Base-by-base conservation (phyloP, 2,113 vertebrate genomes). In the Uria lomvia region DNA sequence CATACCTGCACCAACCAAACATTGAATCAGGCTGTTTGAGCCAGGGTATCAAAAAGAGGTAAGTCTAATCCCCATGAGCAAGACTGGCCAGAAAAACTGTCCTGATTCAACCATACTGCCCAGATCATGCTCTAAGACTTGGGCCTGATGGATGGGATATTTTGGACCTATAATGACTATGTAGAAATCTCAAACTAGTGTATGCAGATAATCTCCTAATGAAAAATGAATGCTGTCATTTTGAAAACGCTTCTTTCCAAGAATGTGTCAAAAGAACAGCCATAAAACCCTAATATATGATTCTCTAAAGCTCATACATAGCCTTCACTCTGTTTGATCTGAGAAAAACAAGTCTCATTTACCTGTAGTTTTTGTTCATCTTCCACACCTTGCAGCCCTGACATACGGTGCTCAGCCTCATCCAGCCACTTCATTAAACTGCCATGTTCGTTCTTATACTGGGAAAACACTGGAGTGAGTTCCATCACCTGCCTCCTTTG, bases 341-440 rank as follows among this genome's bases (percentile, higher is more conserved):
- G 43, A 59, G 27, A 73, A 68, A 59, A 78, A 70, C 30, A 49
- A 55, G 38, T 67, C 47, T 68, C 12, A 38, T 79, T 91, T 96
- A 98, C 97, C 97, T 97, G 94, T 49, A 94, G 49, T 20, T 96
- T 98, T 70, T 96, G 86, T 40, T 97, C 96, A 74, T 95, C 96
- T 55, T 98, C 96, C n/a, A 81, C 93, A 87, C 92, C 88, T 67
- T 95, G 97, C 58, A 91, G 77, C 40, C 97, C 97, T 86, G 97
- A 96, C 42, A 97, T 71, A 62, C 8, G 68, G 23, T 58, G 71
- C 67, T 98, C 95, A 67, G 95, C 96, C 62, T 98, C 98, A 91
- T 98, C 98, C 91, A 97, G 96, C 97, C 98, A 98, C 34, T 93
- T 97, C 71, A 97, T 87, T 67, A 96, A 97, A 95, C 30, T 96